Base-by-base conservation (phyloP, 2,888 invertebrate genomes). In the Euzetes globulus region DNA sequence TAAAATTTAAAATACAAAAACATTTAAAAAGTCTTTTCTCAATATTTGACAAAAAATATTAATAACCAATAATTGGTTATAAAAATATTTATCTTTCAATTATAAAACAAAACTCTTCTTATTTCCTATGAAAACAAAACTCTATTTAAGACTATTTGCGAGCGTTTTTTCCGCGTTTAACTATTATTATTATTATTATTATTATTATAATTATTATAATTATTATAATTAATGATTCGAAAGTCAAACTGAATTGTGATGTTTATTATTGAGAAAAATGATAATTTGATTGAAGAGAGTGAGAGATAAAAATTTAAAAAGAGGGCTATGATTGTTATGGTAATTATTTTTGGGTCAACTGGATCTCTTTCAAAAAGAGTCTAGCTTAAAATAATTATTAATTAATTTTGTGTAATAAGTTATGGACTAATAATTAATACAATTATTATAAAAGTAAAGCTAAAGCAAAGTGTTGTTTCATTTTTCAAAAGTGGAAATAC, bases 391-490 rank as follows among this genome's bases (percentile, higher is more conserved):
- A 27, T 45, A 70, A 71, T 71, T 71, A 71, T 71, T 71, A 45
- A 71, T 71, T 71, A 47, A 71, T 70, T 71, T 71, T 50, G 41
- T 71, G 71, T 52, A 50, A 25, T 71, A 50, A 45, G 47, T 22
- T 37, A 19, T 22, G 27, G 19, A 71, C 19, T 17, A n/a, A 25
- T 47, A 27, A 22, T 45, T 52, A 19, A 71, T 71, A 45, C 71
- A 71, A 71, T 33, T 71, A 58, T 58, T 58, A 15, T 25, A 25
- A 22, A 58, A 22, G 27, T 58, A 58, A 25, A 22, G 27, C 27
- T 15, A 25, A 58, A 33, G 27, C 60, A 60, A 60, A 60, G 33
- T 60, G 33, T 60, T 60, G 17, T 60, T 60, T 33, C n/a, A 60
- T 22, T 17, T 19, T 60, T 60, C 60, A 60, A 60, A 60, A 29